Percentiles rank a stretch among this genome's conserved stretches.
These are phyloP conservation scores for Progne subis DNA, from an alignment of 2,113 vertebrate species.

Conservation along the genomic window DNA sequence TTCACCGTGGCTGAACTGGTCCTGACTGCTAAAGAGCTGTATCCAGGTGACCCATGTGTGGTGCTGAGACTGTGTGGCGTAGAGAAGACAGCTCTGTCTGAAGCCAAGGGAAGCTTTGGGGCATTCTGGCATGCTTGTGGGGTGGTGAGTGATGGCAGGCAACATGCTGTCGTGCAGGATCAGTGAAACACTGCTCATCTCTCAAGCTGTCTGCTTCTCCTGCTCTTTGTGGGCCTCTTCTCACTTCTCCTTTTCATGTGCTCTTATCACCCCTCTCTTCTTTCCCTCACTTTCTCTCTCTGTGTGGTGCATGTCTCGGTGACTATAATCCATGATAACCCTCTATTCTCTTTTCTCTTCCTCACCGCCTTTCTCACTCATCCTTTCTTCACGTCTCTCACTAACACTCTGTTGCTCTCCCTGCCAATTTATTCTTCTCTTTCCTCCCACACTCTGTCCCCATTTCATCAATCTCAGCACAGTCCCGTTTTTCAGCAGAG, in stretches of 20 bases:
- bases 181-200: background rate
- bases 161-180: background rate
- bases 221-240: slow-evolving; percentile 33
- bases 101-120: background rate
- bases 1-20: background rate
- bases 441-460: slow-evolving; percentile 56
- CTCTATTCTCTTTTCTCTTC: slow-evolving; percentile 4
- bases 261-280: slow-evolving; percentile 20
- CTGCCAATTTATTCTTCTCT: slow-evolving; percentile 53
- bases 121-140: background rate
- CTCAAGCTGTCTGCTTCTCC: slow-evolving; percentile 23
- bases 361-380: slow-evolving; percentile 31
- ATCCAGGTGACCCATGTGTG: background rate
- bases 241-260: background rate
- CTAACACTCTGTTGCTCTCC: slow-evolving; percentile 35
- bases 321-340: background rate
- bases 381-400: slow-evolving; percentile 45
- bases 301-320: background rate
- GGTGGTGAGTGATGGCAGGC: slow-evolving; percentile 26
- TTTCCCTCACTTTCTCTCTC: slow-evolving; percentile 7
- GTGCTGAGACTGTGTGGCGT: background rate
- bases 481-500: slow-evolving; percentile 22
- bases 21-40: background rate
- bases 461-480: slow-evolving; percentile 50
- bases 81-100: background rate